Evolutionary conservation across 2,113 vertebrate genomes (phyloP), one percentile per base, ranked within the genome.

Genomic region (Thunnus maccoyii): DNA sequence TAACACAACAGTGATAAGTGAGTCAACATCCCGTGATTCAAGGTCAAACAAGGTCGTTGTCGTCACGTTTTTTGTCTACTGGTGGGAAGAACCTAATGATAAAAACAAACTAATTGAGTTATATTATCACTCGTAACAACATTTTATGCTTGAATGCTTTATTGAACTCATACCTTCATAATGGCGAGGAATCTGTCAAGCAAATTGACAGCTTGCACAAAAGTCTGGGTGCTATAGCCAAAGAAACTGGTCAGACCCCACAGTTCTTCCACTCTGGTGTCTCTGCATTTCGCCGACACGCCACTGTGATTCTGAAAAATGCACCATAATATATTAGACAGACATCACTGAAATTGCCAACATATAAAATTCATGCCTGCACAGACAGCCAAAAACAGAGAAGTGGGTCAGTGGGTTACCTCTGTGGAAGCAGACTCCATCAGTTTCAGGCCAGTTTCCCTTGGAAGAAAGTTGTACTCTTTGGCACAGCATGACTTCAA

Each of bases 221-320:
- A 99, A 0, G 97, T 99, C 89, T 97, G 96, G 44, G 97, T 98
- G 86, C 96, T 95, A 94, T 97, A 98, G 67, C 97, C 97, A 57
- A 99, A 99, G 86, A 99, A 99, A 91, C 94, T 99, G 82, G 96
- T 97, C 91, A 99, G 92, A 55, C 98, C 96, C 96, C 97, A 97
- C 54, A 99, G 94, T 82, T 99, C 98, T 91, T 98, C 97, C 75
- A 97, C 98, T 93, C 96, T 95, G 82, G 93, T 92, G 83, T 99
- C 96, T 91, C 98, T 97, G 91, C 96, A 94, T 91, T 96, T 96
- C 1, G 96, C 95, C 84, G 96, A 98, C 68, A 99, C 94, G 30
- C 94, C 92, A 30, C 93, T 96, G 78, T 95, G 95, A 88, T 95
- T 96, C 97, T 99, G 72, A 0, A 82, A 80, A 83, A 71, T 15